Conservation (phyloP, 2,888 invertebrate genomes). For the Erebia epiphron region DNA sequence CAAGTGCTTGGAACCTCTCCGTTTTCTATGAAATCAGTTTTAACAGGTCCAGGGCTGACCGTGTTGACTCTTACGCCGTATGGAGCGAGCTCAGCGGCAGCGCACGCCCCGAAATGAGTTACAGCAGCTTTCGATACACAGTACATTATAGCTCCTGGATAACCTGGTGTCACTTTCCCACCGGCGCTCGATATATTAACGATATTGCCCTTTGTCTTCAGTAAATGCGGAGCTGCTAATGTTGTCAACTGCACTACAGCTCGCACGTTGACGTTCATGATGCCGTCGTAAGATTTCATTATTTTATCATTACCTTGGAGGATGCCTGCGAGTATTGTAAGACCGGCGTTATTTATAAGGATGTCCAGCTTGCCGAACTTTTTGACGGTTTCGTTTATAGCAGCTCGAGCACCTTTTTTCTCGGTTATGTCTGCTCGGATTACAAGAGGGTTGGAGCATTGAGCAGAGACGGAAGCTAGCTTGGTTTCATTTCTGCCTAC, state of each 20-base stretch:
- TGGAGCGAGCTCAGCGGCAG: slow-evolving; percentile 46
- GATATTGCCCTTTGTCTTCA: slow-evolving; percentile 51
- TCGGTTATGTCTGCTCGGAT: slow-evolving; percentile 45
- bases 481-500: slow-evolving; percentile 43
- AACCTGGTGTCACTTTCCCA: slow-evolving; percentile 27
- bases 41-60: slow-evolving; percentile 86
- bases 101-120: slow-evolving; percentile 46
- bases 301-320: slow-evolving; percentile 36
- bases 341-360: slow-evolving; percentile 50
- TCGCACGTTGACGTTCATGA: slow-evolving; percentile 49
- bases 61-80: slow-evolving; percentile 21
- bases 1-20: slow-evolving; percentile 30
- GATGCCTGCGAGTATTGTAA: slow-evolving; percentile 30
- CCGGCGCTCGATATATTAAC: slow-evolving; percentile 50
- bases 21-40: slow-evolving; percentile 48
- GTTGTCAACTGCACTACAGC: slow-evolving; percentile 45
- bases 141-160: slow-evolving; percentile 39
- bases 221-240: slow-evolving; percentile 47
- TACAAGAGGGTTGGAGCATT: slow-evolving; percentile 36
- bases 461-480: slow-evolving; percentile 34
- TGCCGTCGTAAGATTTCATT: slow-evolving; percentile 48
- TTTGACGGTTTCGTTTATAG: slow-evolving; percentile 41
- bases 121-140: slow-evolving; percentile 48
- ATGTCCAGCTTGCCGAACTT: slow-evolving; percentile 47
- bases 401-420: slow-evolving; percentile 40